Base-by-base conservation (phyloP, 2,888 invertebrate species). In the Apoda limacodes region DNA sequence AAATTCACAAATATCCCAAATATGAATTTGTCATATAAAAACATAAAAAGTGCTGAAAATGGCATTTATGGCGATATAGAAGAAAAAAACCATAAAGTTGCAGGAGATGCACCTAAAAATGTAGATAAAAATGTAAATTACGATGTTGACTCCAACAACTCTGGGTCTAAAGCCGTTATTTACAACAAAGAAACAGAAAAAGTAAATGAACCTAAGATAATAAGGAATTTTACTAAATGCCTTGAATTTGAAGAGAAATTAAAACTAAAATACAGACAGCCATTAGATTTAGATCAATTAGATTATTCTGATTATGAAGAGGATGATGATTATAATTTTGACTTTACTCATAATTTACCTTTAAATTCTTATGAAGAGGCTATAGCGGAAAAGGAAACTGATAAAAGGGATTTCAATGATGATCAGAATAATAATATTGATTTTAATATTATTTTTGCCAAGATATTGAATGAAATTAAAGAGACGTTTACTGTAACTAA, bases 171-270 rank as follows among this genome's bases (percentile, higher is more conserved):
- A n/a, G n/a, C n/a, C n/a, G n/a, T n/a, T n/a, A n/a, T n/a, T n/a
- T n/a, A n/a, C n/a, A n/a, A n/a, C n/a, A n/a, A n/a, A n/a, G n/a
- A n/a, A n/a, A n/a, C n/a, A n/a, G n/a, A n/a, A n/a, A 13, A 28
- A 21, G 13, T n/a, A 11, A 24, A 21, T 22, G 42, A 43, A 40
- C 57, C 53, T 25, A 58, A 46, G 34, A 43, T 68, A 14, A 42
- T 64, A 23, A 53, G 63, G 28, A 55, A 52, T 13, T 66, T 69
- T 22, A 57, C 26, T 3, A 43, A 29, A 37, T 54, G 46, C 32
- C 33, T 46, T 5, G 49, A 60, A 37, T 54, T 53, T 25, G 60
- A 63, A 37, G 37, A 50, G 4, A 50, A 37, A 40, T 34, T 60
- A 20, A 52, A 45, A 22, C 39, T 25, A 11, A 46, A 33, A 11